Conservation (phyloP, 1,140 invertebrate genomes). For the Drosophila orosa region DNA sequence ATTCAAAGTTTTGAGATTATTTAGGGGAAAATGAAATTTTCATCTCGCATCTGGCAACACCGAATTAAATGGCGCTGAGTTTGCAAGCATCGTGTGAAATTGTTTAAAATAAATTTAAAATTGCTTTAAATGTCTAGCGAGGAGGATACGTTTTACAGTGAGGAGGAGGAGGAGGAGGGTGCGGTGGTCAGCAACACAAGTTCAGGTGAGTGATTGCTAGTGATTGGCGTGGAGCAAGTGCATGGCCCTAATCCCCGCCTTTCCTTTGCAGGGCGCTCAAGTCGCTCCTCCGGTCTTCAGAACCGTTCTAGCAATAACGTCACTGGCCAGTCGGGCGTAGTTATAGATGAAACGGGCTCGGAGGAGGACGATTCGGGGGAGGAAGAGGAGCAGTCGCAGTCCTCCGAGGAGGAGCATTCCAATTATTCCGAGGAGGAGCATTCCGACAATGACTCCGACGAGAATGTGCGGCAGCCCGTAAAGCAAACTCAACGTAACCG, state of each 20-base stretch:
- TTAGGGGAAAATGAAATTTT: no score
- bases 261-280: slow-evolving; percentile 37
- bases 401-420: not conserved
- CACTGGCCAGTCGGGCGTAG: slow-evolving; percentile 34
- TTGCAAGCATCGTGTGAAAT: slow-evolving; percentile 13
- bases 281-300: slow-evolving; percentile 17
- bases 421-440: not conserved
- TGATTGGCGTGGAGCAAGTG: no score
- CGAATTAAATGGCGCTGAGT: slow-evolving; percentile 43
- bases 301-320: slow-evolving; percentile 1
- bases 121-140: slow-evolving; percentile 40
- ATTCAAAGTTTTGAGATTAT: no score
- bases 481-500: not conserved
- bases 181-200: slow-evolving; percentile 27
- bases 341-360: slow-evolving; percentile 43
- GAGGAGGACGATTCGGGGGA: slow-evolving; percentile 5
- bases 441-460: slow-evolving; percentile 19
- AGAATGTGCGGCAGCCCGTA: not conserved
- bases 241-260: not conserved
- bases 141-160: slow-evolving; percentile 44
- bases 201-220: slow-evolving; percentile 33
- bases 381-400: not conserved
- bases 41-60: no score
- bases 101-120: not conserved
- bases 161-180: slow-evolving; percentile 21